Conservation (phyloP, 2,888 invertebrate genomes). For the Drosophila mettleri region DNA sequence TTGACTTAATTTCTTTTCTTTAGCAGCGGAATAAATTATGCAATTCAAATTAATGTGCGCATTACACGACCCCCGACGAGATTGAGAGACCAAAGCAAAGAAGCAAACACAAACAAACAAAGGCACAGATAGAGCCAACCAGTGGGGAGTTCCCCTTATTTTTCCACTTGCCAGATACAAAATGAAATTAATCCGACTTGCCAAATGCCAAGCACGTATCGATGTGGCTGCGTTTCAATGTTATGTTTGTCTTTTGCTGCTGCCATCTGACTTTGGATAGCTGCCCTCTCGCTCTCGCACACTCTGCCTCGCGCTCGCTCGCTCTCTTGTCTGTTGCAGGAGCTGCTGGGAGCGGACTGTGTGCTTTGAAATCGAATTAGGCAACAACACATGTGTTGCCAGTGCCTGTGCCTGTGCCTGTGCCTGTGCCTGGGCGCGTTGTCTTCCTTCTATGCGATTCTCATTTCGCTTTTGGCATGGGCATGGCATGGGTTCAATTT, state of each 20-base stretch:
- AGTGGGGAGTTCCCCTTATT: not conserved
- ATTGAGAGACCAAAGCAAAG: constrained; percentile 41
- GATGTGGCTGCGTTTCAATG: constrained; percentile 64
- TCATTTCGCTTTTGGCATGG: constrained; percentile 39
- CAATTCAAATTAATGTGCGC: constrained; percentile 78
- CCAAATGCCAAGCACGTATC: constrained; percentile 81
- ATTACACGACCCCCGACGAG: constrained; percentile 56
- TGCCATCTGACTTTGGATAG: constrained; percentile 62
- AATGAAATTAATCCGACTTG: constrained; percentile 82
- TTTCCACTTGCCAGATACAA: constrained; percentile 38
- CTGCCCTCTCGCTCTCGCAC: not conserved
- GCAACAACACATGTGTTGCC: constrained; percentile 38
- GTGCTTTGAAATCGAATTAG: constrained; percentile 74
- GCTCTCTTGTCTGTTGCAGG: constrained; percentile 29
- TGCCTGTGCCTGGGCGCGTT: not conserved
- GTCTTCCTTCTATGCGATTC: constrained; percentile 45
- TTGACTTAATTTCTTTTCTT: constrained; percentile 74
- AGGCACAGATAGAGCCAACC: not conserved
- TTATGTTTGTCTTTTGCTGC: constrained; percentile 57
- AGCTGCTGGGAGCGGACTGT: constrained; percentile 55
- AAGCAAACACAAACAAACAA: constrained; percentile 14
- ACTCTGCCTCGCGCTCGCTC: not conserved
- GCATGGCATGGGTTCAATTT: constrained; percentile 53
- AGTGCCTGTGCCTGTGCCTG: constrained; percentile 1
- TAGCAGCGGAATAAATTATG: constrained; percentile 73